Conservation (phyloP, 2,113 vertebrate genomes). For the Stigmatopora nigra region DNA sequence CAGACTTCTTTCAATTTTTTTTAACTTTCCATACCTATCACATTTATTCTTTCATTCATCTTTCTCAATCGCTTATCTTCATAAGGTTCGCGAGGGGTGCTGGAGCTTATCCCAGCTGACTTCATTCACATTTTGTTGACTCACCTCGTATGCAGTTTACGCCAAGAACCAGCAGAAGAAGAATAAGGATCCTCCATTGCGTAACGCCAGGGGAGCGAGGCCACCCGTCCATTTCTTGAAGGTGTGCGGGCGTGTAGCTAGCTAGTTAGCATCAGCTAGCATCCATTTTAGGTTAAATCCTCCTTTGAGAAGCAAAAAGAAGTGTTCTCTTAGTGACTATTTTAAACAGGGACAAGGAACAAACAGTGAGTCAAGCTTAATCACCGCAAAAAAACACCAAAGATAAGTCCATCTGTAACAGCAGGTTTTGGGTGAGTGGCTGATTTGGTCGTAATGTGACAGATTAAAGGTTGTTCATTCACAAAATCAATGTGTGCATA, state of each 20-base stretch:
- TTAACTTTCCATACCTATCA: slow-evolving; percentile 39
- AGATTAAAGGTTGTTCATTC: neutral
- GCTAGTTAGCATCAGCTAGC: slow-evolving; percentile 44
- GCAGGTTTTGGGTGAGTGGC: neutral
- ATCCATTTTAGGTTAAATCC: slow-evolving; percentile 40
- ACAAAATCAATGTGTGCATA: no score
- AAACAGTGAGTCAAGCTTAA: slow-evolving; percentile 4
- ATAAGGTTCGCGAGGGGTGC: no score
- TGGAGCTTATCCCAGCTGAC: no score
- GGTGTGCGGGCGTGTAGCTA: slow-evolving; percentile 14
- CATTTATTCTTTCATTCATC: no score
- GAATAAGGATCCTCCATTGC: slow-evolving; percentile 9
- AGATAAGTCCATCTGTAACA: neutral
- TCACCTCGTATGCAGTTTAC: slow-evolving; percentile 61
- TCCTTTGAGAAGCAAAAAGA: neutral
- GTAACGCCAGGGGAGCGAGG: neutral
- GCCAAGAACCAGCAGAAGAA: slow-evolving; percentile 58
- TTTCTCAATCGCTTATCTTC: no score
- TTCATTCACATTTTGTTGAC: slow-evolving; percentile 31
- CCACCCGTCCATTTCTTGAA: slow-evolving; percentile 45
- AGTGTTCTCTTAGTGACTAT: neutral
- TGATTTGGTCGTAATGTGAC: neutral
- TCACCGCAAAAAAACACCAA: neutral
- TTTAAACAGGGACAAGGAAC: slow-evolving; percentile 5
- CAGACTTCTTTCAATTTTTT: no score